These are phyloP conservation scores for Aquatica leii DNA, from an alignment of 2,888 invertebrate species.

Conservation along the genomic window DNA sequence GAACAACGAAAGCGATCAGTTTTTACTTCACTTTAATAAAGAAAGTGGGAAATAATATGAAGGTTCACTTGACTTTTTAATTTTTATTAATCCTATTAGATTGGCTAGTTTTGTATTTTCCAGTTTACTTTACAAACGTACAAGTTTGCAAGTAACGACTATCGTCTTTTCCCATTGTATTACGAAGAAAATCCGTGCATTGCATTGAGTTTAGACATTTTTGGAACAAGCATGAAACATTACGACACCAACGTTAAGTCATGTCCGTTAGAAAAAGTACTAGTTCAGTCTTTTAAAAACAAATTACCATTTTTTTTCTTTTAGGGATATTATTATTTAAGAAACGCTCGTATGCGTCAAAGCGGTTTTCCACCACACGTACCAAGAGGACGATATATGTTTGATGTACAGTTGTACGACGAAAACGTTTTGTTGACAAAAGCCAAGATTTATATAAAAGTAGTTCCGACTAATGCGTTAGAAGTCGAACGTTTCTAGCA, in stretches of 20 bases:
- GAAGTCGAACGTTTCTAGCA: too few species aligned
- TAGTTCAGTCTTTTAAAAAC: neutral
- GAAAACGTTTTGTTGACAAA: neutral
- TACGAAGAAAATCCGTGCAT: neutral
- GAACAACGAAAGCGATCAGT: neutral
- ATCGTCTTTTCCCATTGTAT: neutral
- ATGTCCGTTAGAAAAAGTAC: neutral
- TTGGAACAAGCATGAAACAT: neutral
- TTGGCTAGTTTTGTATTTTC: neutral
- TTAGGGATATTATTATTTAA: too few species aligned
- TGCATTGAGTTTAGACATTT: neutral
- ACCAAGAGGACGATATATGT: neutral
- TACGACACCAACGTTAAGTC: neutral
- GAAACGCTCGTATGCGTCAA: neutral
- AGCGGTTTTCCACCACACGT: constrained; percentile 1
- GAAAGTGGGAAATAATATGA: neutral
- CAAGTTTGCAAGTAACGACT: constrained; percentile 10
- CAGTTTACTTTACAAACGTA: neutral
- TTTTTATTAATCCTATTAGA: neutral
- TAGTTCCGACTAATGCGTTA: neutral
- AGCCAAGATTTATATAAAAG: neutral
- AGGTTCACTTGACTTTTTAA: neutral
- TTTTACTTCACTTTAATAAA: neutral
- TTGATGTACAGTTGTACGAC: neutral
- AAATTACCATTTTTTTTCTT: neutral